Evolutionary conservation across 92 coral and sea anemone species (phyloP).

Genomic region (Nematostella vectensis): DNA sequence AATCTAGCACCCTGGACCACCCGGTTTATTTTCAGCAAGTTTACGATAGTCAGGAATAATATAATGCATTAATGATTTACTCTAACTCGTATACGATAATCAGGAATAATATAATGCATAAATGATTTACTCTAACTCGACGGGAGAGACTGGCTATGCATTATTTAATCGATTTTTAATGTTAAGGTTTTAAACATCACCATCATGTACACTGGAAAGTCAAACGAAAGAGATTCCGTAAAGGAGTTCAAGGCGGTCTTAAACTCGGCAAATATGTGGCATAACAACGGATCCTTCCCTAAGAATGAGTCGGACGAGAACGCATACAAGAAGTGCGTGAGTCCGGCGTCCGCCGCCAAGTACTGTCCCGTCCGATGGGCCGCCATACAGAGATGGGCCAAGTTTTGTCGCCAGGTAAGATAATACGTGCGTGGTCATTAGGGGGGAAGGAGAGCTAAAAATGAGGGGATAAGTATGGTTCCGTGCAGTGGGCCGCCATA

Average conservation of each 20-base stretch:
- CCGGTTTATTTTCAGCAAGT: too few species aligned
- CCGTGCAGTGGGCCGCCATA: constrained; percentile 83
- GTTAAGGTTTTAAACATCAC: constrained; percentile 56
- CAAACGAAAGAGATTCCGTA: constrained; percentile 43
- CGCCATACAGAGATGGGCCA: constrained; percentile 79
- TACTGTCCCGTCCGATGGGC: constrained; percentile 85
- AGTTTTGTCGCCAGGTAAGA: constrained; percentile 38
- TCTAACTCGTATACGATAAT: too few species aligned
- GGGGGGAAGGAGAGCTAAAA: too few species aligned
- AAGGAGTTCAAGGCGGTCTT: constrained; percentile 31
- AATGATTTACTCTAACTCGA: too few species aligned
- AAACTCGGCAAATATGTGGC: constrained; percentile 56
- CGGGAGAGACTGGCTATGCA: too few species aligned
- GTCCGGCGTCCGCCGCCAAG: constrained; percentile 49
- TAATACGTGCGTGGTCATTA: background rate
- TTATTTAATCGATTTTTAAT: too few species aligned
- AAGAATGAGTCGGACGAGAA: constrained; percentile 67
- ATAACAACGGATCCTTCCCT: constrained; percentile 72
- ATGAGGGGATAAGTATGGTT: too few species aligned
- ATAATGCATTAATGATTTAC: too few species aligned
- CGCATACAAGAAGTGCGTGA: constrained; percentile 67
- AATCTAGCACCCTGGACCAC: too few species aligned
- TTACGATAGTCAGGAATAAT: too few species aligned
- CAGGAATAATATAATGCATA: too few species aligned
- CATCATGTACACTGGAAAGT: constrained; percentile 44